Evolutionary conservation across 2,113 vertebrate species (phyloP).

Genomic region (Amblyopsis rosae): DNA sequence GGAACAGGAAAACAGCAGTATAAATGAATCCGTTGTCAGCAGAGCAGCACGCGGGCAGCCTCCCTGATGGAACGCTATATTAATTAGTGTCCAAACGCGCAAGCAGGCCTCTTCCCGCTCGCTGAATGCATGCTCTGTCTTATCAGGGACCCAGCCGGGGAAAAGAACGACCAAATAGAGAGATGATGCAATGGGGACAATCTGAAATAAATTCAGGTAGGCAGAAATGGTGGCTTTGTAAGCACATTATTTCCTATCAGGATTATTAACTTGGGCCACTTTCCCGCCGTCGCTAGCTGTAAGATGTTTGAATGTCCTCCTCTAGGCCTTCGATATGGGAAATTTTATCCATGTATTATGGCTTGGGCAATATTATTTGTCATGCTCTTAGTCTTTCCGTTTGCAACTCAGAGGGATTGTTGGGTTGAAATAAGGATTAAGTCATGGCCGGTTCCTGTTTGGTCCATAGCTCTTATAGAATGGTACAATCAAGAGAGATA

Average conservation of each 20-base stretch:
- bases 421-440: constrained; percentile 41
- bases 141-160: constrained; percentile 60
- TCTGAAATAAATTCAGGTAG: constrained; percentile 69
- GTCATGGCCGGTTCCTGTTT: constrained; percentile 39
- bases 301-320: constrained; percentile 44
- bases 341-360: constrained; percentile 60
- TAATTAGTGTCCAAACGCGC: constrained; percentile 75
- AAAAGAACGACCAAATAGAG: constrained; percentile 51
- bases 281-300: constrained; percentile 38
- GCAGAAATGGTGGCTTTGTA: constrained; percentile 58
- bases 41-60: constrained; percentile 62
- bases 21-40: constrained; percentile 75
- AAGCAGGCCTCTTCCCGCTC: constrained; percentile 63
- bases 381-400: constrained; percentile 44
- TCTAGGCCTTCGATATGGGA: constrained; percentile 40
- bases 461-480: constrained; percentile 30
- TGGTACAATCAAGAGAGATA: constrained; percentile 35
- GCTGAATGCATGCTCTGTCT: constrained; percentile 62
- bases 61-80: constrained; percentile 70
- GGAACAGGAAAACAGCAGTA: constrained; percentile 67
- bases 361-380: constrained; percentile 55
- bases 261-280: constrained; percentile 60
- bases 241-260: constrained; percentile 62
- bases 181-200: constrained; percentile 62
- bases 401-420: constrained; percentile 54